Percentiles rank a stretch among this genome's conserved stretches.
phyloP scores from a whole-genome alignment of 2,797 vertebrate genomes.

The Antennarius maculatus region DNA sequence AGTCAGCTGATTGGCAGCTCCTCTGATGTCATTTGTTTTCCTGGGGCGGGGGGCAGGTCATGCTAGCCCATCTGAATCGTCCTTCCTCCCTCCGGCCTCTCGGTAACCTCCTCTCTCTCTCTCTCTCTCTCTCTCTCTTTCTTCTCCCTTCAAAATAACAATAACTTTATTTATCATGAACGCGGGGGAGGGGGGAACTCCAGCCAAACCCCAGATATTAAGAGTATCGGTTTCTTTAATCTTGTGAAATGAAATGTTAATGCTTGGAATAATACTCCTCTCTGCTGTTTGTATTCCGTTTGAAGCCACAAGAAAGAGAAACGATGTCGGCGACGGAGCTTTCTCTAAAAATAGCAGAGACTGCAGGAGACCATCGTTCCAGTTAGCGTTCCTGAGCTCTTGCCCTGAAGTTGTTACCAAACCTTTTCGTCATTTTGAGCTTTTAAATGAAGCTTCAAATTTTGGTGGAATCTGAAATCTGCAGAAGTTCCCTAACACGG shows the following conservation, averaged over 20 bases:
- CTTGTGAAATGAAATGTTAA: background rate
- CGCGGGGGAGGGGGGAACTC: background rate
- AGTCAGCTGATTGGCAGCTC: conserved; percentile 72
- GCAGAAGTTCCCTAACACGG: background rate
- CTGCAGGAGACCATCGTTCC: background rate
- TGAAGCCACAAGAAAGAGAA: conserved; percentile 20
- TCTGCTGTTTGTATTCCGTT: background rate
- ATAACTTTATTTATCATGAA: background rate
- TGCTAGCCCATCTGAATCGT: conserved; percentile 44
- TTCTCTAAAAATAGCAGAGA: background rate
- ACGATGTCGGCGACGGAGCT: background rate
- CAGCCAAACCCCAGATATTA: conserved; percentile 11
- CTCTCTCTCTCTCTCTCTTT: conserved; percentile 3
- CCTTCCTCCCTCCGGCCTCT: background rate
- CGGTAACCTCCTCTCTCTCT: conserved; percentile 1
- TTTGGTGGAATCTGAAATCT: no score
- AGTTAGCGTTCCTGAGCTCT: background rate
- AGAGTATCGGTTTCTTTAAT: conserved; percentile 9
- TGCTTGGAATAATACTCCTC: background rate
- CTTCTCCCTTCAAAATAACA: conserved; percentile 23
- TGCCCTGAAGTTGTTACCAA: background rate
- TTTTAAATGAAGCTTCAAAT: conserved; percentile 66
- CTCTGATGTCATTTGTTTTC: conserved; percentile 78
- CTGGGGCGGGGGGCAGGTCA: conserved; percentile 65
- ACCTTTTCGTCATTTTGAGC: conserved; percentile 12